These are phyloP conservation scores for Sorex fumeus DNA, from an alignment of 2,113 vertebrate genomes.

Conservation along the genomic window DNA sequence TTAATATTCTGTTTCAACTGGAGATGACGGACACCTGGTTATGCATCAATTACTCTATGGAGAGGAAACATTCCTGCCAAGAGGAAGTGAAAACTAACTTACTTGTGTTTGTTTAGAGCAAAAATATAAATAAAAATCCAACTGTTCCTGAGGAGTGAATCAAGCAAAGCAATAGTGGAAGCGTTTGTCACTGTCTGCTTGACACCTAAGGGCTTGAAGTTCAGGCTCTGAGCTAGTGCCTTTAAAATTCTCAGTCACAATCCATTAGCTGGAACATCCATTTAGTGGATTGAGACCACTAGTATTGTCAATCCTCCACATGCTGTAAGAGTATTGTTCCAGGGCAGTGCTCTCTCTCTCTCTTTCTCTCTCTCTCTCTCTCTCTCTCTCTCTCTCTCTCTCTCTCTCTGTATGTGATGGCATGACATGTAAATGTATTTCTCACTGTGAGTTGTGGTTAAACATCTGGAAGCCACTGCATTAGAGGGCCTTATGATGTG, in stretches of 20 bases:
- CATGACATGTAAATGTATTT: background rate
- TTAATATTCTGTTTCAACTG: background rate
- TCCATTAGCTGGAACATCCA: background rate
- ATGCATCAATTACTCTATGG: background rate
- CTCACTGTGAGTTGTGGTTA: background rate
- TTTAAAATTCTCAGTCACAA: background rate
- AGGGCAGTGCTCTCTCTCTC: background rate
- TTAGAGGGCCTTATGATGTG: background rate
- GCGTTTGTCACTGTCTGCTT: background rate
- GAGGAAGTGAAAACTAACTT: background rate
- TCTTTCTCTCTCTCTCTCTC: too few species aligned
- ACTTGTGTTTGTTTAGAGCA: slow-evolving; percentile 3
- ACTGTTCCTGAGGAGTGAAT: background rate
- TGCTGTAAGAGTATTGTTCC: background rate
- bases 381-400: too few species aligned
- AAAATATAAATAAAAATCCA: background rate
- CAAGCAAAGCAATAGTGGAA: background rate
- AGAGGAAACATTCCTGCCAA: background rate
- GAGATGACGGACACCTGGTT: background rate
- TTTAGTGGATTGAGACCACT: background rate
- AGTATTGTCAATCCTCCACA: too few species aligned
- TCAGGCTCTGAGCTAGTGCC: background rate
- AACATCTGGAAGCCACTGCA: background rate
- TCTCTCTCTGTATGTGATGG: too few species aligned
- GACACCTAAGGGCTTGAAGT: background rate